Evolutionary conservation across 1,140 invertebrate genomes (phyloP).

Genomic region (Drosophila orena): DNA sequence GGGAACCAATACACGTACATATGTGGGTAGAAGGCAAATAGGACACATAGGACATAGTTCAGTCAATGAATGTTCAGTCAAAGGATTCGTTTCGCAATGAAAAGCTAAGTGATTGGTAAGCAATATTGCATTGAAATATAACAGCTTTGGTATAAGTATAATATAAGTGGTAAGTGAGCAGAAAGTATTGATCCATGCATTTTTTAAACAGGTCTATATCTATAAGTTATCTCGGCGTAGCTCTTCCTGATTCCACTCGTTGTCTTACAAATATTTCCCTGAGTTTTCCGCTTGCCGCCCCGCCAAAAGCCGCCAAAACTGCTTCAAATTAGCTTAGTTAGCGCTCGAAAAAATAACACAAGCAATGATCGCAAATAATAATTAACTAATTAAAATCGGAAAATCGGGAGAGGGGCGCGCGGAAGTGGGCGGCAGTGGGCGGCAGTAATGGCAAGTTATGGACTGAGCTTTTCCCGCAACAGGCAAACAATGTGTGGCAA

Average conservation of each 20-base stretch:
- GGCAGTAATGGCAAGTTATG: slow-evolving; percentile 60
- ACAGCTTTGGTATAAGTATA: no score
- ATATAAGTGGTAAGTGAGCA: no score
- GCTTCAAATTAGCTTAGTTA: slow-evolving; percentile 20
- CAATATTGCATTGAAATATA: no score
- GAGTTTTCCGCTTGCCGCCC: slow-evolving; percentile 5
- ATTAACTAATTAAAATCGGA: slow-evolving; percentile 71
- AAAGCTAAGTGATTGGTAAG: neutral
- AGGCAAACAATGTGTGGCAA: slow-evolving; percentile 43
- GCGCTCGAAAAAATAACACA: slow-evolving; percentile 2
- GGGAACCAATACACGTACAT: no score
- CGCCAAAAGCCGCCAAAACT: slow-evolving; percentile 17
- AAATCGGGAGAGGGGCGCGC: neutral
- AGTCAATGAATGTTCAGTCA: no score
- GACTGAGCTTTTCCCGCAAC: slow-evolving; percentile 51
- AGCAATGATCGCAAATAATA: slow-evolving; percentile 55
- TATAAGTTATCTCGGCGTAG: neutral
- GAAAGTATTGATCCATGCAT: no score
- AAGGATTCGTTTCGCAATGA: neutral
- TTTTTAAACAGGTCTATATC: no score
- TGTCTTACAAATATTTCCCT: neutral
- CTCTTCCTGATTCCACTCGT: slow-evolving; percentile 1
- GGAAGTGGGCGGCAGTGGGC: neutral
- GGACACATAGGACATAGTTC: neutral
- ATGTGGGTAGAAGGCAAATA: neutral